Conservation (phyloP, 2,888 invertebrate genomes). For the Pseudococcus viburni region DNA sequence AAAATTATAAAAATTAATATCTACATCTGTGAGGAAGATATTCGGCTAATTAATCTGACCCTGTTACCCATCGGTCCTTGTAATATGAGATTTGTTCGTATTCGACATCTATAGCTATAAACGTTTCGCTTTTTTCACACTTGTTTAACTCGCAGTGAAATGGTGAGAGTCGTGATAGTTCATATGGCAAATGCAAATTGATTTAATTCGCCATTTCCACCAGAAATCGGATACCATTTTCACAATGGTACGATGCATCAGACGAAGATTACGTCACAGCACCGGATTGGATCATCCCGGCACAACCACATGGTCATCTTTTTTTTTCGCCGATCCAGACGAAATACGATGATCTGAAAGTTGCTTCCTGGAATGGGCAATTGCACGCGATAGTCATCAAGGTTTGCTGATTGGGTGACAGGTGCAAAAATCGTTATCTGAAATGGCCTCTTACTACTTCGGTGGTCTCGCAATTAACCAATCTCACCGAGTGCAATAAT, state of each 20-base stretch:
- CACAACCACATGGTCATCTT: constrained; percentile 1
- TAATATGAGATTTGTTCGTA: not conserved
- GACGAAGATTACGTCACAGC: too few species aligned
- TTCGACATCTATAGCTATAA: not conserved
- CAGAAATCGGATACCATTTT: constrained; percentile 27
- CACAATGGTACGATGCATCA: not conserved
- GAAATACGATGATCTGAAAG: constrained; percentile 36
- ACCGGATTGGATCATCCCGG: not conserved
- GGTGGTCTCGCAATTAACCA: not conserved
- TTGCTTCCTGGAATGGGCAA: constrained; percentile 1
- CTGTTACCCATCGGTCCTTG: constrained; percentile 32
- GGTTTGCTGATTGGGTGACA: not conserved
- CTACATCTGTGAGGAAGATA: not conserved
- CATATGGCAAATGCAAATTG: constrained; percentile 9
- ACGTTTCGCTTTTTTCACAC: constrained; percentile 42
- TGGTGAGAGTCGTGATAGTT: constrained; percentile 32
- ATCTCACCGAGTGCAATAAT: too few species aligned
- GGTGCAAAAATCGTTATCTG: constrained; percentile 6
- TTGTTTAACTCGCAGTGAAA: constrained; percentile 22
- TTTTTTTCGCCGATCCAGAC: not conserved
- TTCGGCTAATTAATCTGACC: constrained; percentile 49
- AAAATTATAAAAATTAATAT: not conserved
- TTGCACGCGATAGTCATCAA: constrained; percentile 2
- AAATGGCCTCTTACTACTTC: not conserved
- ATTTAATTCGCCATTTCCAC: constrained; percentile 41